Conservation (phyloP, 2,888 invertebrate genomes). For the Thysanoteuthis rhombus region DNA sequence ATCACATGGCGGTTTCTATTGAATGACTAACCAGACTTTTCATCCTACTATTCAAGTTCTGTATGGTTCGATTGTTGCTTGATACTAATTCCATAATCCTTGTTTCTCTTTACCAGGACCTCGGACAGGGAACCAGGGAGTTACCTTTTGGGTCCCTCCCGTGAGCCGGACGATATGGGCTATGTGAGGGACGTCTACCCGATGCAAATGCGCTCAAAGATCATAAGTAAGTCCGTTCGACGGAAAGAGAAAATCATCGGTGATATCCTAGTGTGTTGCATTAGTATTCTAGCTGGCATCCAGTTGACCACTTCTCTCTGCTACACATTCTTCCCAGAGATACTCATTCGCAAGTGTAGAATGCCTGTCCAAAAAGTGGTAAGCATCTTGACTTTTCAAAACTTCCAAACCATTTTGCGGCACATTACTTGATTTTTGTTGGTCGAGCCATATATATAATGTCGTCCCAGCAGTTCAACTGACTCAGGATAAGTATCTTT, state of each 20-base stretch:
- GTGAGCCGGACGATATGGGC: not conserved
- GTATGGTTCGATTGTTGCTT: not conserved
- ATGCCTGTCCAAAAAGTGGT: not conserved
- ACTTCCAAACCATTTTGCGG: too few species aligned
- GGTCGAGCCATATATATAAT: too few species aligned
- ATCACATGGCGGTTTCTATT: too few species aligned
- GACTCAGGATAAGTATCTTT: too few species aligned
- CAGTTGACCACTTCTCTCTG: not conserved
- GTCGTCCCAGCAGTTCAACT: too few species aligned
- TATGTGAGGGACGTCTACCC: not conserved
- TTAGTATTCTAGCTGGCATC: constrained; percentile 14
- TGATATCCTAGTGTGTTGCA: not conserved
- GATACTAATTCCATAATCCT: not conserved
- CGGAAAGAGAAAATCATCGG: not conserved
- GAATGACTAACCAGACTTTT: too few species aligned
- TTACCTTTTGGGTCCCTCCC: not conserved
- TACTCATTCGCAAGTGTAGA: not conserved
- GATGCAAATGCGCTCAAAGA: not conserved
- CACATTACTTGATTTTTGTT: too few species aligned
- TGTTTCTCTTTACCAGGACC: not conserved
- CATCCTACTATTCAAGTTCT: too few species aligned
- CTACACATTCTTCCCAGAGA: not conserved
- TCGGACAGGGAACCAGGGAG: not conserved
- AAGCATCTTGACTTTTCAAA: not conserved
- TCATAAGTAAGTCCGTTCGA: not conserved